Base-by-base conservation (phyloP, 2,113 vertebrate species). In the Pipa parva region DNA sequence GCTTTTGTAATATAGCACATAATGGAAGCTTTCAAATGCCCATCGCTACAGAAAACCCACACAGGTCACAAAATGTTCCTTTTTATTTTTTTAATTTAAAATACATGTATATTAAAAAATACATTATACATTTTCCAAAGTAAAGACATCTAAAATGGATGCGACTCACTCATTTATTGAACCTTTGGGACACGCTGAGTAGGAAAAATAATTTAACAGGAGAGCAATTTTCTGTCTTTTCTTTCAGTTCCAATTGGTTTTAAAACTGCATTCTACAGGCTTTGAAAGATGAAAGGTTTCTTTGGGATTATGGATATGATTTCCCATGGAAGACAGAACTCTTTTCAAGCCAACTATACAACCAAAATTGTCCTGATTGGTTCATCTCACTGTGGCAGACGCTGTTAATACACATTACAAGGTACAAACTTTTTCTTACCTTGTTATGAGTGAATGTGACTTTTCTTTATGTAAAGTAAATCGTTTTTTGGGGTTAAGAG, bases 221-320 rank as follows among this genome's bases (percentile, higher is more conserved):
- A 59, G 29, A 68, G 21, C 42, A 50, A 68, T 60, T 25, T 55
- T 59, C 56, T 36, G 28, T 68, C 36, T 51, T 29, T 51, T n/a
- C 65, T n/a, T 68, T 11, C n/a, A 27, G 25, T 48, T 21, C 15
- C 39, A 20, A 24, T 68, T 68, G 49, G 39, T 28, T 24, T 46
- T 29, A 7, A 42, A 46, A 68, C 33, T 52, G n/a, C 28, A 51
- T 58, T 51, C 28, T 58, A 57, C 17, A 51, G 52, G 56, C 46
- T 68, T 59, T 50, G 29, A 49, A 60, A 68, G 65, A 68, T 60
- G 65, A 68, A 68, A 68, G 65, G 65, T 59, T 60, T 42, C 31
- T 36, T 68, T 39, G 37, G 57, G 65, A 68, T 60, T 51, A 60
- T 37, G 58, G 36, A 17, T 29, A 26, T 46, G 26, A 68, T 10